Base-by-base conservation (phyloP, 2,888 invertebrate species). In the Drosophila seclusa region DNA sequence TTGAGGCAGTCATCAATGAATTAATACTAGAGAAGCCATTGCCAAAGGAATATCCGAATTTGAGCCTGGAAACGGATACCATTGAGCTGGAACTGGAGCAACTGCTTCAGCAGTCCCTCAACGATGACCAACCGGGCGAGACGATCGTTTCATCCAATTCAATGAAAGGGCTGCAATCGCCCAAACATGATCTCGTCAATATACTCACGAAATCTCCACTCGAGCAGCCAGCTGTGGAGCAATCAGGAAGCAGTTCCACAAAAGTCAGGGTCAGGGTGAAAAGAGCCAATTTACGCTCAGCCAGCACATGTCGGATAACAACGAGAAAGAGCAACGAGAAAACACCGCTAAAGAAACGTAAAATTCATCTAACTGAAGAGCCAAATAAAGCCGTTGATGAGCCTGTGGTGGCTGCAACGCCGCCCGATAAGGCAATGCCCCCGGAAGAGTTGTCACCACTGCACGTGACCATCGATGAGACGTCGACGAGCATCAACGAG, bases 141-240 rank as follows among this genome's bases (percentile, higher is more conserved):
- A 58, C 83, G 1, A 65, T 57, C 13, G 88, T 87, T 2, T 83
- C 77, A 1, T 87, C 85, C 8, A 85, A 85, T 8, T 83, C 88
- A 1, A 83, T 58, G 66, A 79, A 77, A 45, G 54, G 68, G 0
- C 59, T 21, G 2, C 59, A 63, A 49, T 40, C 60, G 5, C 50
- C 69, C 27, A 73, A 76, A 24, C 68, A 66, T 24, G 73, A 77
- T 60, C 68, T 76, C 2, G 40, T 78, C 0, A 24, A 73, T 6
- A 78, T 78, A 27, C 64, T 87, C 2, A 76, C 63, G 11, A 68
- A 73, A 42, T 78, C 82, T 24, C 80, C 73, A 18, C 16, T 68
- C 10, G 68, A 78, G 6, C 21, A 38, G 21, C 2, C 42, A 21
- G 32, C 27, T 10, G 13, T 32, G 3, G 50, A 11, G 2, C 21